Evolutionary conservation across 2,797 vertebrate species (phyloP), one percentile per base, ranked within the genome.

Genomic region (Dromococcyx pavoninus): DNA sequence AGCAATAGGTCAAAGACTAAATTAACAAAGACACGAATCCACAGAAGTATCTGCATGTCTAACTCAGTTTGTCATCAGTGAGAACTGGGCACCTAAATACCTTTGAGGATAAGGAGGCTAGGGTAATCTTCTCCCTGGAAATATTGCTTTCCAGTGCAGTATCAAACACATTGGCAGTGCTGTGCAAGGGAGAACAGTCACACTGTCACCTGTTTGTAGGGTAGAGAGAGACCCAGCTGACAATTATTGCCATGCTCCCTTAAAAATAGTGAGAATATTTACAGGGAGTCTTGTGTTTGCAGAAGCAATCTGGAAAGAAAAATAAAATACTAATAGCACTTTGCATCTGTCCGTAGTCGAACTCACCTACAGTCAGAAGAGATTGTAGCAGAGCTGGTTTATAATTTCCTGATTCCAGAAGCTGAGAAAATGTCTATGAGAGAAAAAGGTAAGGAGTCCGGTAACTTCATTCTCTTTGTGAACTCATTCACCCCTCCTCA

Each of bases 341-440:
- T 32, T 80, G n/a, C 41, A 33, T 88, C 66, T 92, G n/a, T 81
- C 86, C 83, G 27, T 43, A 99, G 99, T 69, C 98, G 92, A 88
- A 98, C 96, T 87, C 93, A 23, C 48, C 97, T 98, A 79, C 99
- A 99, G 96, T 99, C 99, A 9, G 98, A 99, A 96, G 99, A 99
- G 97, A 98, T 99, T 56, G 99, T 99, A 91, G 98, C 99, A 9
- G 98, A 99, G 97, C 89, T 99, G 96, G 98, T 99, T 93, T 98
- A 99, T 92, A 97, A 98, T 85, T 99, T 99, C 97, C 98, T 99
- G 35, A 98, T 99, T 92, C 99, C 99, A n/a, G 99, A 99, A 94
- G 96, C 98, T 8, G 96, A 98, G 95, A 99, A 98, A 97, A 98
- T 94, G 21, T 96, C 64, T 11, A 69, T 98, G 92, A 98, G 98